phyloP scores from a whole-genome alignment of 2,797 vertebrate genomes.

The Acanthis flammea region DNA sequence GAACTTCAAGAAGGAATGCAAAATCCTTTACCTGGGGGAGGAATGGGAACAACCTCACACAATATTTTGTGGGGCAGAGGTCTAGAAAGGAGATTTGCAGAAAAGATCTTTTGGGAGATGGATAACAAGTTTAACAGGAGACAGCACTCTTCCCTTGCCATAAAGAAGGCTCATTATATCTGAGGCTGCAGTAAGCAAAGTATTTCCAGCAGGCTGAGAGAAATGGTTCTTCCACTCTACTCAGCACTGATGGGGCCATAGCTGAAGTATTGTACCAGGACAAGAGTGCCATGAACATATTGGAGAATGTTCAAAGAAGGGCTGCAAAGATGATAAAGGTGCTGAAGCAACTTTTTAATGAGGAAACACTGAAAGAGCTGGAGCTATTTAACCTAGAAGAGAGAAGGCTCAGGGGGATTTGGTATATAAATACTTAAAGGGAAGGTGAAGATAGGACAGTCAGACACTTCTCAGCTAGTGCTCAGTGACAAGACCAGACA shows the following conservation, averaged over 20 bases:
- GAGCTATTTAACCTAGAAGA: not conserved
- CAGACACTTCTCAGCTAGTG: not conserved
- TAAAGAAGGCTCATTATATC: not conserved
- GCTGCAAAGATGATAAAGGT: not conserved
- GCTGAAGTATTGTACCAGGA: not conserved
- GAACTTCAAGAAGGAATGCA: not conserved
- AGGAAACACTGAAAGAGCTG: not conserved
- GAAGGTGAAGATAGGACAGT: rapidly evolving
- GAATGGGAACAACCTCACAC: not conserved
- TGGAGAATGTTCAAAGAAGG: not conserved
- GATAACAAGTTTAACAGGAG: not conserved
- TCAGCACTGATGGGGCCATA: rapidly evolving
- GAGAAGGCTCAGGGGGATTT: not conserved
- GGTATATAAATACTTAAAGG: not conserved
- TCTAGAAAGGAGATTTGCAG: not conserved
- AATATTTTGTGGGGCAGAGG: rapidly evolving
- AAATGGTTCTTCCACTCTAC: not conserved
- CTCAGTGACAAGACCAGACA: not conserved
- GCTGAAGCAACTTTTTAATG: not conserved
- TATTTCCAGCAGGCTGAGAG: not conserved
- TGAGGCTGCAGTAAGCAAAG: not conserved
- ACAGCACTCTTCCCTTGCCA: not conserved
- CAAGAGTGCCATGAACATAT: not conserved
- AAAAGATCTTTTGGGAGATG: not conserved
- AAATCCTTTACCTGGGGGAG: not conserved